These are phyloP conservation scores for Aurelia coerulea DNA, from an alignment of 30 jellyfish, hydroid and myxozoan species.

Conservation along the genomic window DNA sequence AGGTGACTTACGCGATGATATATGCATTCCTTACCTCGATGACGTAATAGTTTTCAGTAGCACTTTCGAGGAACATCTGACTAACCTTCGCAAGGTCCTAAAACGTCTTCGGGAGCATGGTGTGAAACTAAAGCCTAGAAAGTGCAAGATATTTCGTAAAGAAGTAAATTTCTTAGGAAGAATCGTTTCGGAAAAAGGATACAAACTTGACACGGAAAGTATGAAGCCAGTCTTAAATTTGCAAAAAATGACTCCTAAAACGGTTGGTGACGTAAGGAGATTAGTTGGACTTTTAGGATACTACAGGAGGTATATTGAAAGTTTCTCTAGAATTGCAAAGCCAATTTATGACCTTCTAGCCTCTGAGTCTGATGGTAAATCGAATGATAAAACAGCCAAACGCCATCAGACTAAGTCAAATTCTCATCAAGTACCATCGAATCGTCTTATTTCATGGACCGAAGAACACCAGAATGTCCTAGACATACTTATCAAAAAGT, in stretches of 20 bases:
- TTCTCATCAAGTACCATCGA: slow-evolving; percentile 19
- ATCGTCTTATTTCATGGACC: slow-evolving; percentile 21
- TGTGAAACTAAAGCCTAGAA: slow-evolving; percentile 11
- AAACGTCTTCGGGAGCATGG: slow-evolving; percentile 13
- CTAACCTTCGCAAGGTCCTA: slow-evolving; percentile 1
- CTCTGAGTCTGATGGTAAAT: neutral
- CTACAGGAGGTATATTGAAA: slow-evolving; percentile 32
- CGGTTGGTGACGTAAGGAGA: slow-evolving; percentile 38
- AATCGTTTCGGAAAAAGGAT: slow-evolving; percentile 23
- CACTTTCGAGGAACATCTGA: slow-evolving; percentile 21
- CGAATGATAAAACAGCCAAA: neutral
- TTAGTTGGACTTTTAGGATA: slow-evolving; percentile 31
- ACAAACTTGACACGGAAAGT: slow-evolving; percentile 31
- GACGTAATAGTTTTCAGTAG: slow-evolving; percentile 50
- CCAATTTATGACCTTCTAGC: slow-evolving; percentile 23
- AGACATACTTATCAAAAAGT: slow-evolving; percentile 2
- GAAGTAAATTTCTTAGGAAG: slow-evolving; percentile 27
- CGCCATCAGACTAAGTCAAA: neutral
- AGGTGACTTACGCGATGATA: slow-evolving; percentile 37
- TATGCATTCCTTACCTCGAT: slow-evolving; percentile 8
- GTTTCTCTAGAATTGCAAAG: slow-evolving; percentile 29
- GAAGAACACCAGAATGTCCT: slow-evolving; percentile 9
- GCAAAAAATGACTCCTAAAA: slow-evolving; percentile 24
- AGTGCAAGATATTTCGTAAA: neutral
- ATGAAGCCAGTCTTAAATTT: slow-evolving; percentile 9